A percentile compares a stretch with the other conserved stretches of the same genome.
Evolutionary conservation across 1,140 invertebrate species (phyloP).

Genomic region (Aplysia californica): DNA sequence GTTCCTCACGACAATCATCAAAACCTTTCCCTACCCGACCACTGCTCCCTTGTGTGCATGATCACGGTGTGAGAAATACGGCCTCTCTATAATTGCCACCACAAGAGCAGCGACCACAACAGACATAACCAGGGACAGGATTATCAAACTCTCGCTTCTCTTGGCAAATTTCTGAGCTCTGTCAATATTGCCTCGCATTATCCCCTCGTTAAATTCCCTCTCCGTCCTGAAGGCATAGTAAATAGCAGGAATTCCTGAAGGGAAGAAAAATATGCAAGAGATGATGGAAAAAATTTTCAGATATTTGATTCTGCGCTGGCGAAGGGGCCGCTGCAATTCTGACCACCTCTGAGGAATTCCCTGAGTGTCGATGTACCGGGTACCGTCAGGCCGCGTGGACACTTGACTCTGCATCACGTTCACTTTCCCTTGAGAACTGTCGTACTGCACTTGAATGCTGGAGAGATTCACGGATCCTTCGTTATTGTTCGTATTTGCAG

Average conservation of each 20-base stretch:
- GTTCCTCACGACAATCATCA: neutral
- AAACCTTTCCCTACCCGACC: neutral
- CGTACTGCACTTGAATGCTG: slow-evolving; percentile 29
- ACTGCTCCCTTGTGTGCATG: neutral
- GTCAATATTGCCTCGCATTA: slow-evolving; percentile 47
- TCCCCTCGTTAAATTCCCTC: slow-evolving; percentile 47
- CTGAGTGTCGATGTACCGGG: slow-evolving; percentile 22
- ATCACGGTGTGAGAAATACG: neutral
- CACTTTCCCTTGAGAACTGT: slow-evolving; percentile 18
- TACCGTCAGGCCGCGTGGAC: slow-evolving; percentile 18
- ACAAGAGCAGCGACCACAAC: slow-evolving; percentile 35
- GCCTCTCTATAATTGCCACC: slow-evolving; percentile 39
- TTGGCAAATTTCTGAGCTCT: slow-evolving; percentile 44
- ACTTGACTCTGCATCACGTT: slow-evolving; percentile 33
- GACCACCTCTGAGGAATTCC: slow-evolving; percentile 29
- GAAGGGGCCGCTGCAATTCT: slow-evolving; percentile 31
- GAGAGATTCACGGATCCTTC: neutral
- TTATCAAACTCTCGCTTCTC: slow-evolving; percentile 40
- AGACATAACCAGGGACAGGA: slow-evolving; percentile 41
- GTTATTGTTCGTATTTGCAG: neutral
- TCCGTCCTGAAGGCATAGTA: slow-evolving; percentile 45
- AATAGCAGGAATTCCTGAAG: slow-evolving; percentile 45
- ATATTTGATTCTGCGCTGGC: slow-evolving; percentile 34
- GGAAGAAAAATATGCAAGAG: slow-evolving; percentile 47
- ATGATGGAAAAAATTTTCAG: slow-evolving; percentile 41